These are phyloP conservation scores for Thereva unica DNA, from an alignment of 2,888 invertebrate species.

Conservation along the genomic window DNA sequence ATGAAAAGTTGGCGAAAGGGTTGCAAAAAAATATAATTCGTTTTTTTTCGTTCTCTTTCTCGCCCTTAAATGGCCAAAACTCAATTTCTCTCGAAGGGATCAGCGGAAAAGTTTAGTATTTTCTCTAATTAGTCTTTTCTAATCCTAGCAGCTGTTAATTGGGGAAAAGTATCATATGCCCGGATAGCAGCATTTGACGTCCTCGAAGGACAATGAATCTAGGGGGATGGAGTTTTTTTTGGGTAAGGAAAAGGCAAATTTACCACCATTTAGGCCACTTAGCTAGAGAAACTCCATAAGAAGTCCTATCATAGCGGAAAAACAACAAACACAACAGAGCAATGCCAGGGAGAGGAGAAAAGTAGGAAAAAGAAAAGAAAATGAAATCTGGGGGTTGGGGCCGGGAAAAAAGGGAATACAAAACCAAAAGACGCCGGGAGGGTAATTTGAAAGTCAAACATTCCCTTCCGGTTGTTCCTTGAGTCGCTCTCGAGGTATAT, in stretches of 20 bases:
- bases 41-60: constrained; percentile 3
- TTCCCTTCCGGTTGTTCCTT: constrained; percentile 39
- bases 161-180: constrained; percentile 28
- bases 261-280: constrained; percentile 24
- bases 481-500: constrained; percentile 5
- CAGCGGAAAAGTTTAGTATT: constrained; percentile 5
- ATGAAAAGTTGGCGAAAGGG: not conserved
- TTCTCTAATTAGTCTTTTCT: constrained; percentile 19
- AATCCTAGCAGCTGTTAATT: constrained; percentile 30
- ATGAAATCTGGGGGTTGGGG: not conserved
- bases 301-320: constrained; percentile 25
- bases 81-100: constrained; percentile 12
- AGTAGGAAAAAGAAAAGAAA: constrained; percentile 5
- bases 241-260: constrained; percentile 8
- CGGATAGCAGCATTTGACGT: constrained; percentile 14
- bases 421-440: constrained; percentile 29
- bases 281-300: constrained; percentile 14
- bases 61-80: constrained; percentile 12
- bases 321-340: not conserved
- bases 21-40: not conserved
- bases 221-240: not conserved
- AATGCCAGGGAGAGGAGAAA: constrained; percentile 9
- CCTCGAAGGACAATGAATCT: constrained; percentile 23
- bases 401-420: not conserved
- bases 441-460: constrained; percentile 47